Conservation (phyloP, 1,140 invertebrate species). For the Hydropsyche tenuis region DNA sequence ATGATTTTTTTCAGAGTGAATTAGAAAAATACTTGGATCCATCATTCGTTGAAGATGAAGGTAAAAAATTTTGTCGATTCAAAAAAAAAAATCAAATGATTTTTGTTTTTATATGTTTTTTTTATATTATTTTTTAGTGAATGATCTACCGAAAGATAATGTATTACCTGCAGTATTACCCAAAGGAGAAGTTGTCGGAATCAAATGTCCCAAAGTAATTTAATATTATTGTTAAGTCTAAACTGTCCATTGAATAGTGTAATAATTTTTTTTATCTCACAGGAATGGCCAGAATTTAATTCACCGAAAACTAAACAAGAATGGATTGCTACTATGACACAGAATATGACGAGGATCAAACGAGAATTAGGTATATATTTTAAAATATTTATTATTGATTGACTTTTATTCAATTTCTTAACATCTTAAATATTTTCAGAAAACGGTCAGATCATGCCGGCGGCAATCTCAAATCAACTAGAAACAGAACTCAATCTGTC, state of each 20-base stretch:
- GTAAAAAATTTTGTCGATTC: constrained; percentile 5
- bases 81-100: too few species aligned
- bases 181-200: constrained; percentile 66
- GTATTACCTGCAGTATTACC: constrained; percentile 66
- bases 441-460: constrained; percentile 66
- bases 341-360: constrained; percentile 67
- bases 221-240: not conserved
- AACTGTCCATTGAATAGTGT: not conserved
- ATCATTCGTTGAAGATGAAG: not conserved
- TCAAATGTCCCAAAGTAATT: constrained; percentile 59
- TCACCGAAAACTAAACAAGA: constrained; percentile 62
- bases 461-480: constrained; percentile 65
- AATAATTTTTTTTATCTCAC: constrained; percentile 55
- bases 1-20: constrained; percentile 55
- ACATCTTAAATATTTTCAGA: too few species aligned
- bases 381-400: too few species aligned
- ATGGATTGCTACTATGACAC: constrained; percentile 67
- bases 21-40: constrained; percentile 57
- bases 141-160: constrained; percentile 52
- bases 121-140: constrained; percentile 12
- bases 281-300: constrained; percentile 62
- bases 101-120: not conserved
- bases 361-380: constrained; percentile 59
- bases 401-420: too few species aligned
- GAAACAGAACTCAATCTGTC: constrained; percentile 64